phyloP scores from a whole-genome alignment of 1,140 invertebrate genomes.

The Paralvinella palmiformis region DNA sequence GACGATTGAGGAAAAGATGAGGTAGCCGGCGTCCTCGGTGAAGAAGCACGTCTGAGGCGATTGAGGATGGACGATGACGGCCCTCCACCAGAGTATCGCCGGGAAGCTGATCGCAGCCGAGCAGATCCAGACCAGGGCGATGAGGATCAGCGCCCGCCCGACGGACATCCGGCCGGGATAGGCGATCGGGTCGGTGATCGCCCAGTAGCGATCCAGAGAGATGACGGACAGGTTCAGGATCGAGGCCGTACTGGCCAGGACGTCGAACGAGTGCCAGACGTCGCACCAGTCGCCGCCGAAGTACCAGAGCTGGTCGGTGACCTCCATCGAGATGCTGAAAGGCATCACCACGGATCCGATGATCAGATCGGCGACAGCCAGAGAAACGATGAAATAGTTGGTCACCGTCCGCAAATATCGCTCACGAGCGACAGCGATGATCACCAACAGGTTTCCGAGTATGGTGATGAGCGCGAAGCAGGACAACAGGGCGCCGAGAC shows the following conservation, averaged over 20 bases:
- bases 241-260: constrained; percentile 50
- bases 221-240: constrained; percentile 53
- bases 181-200: constrained; percentile 48
- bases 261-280: constrained; percentile 51
- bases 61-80: background rate
- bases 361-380: constrained; percentile 78
- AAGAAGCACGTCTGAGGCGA: constrained; percentile 52
- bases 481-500: constrained; percentile 9
- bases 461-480: constrained; percentile 20
- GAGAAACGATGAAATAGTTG: constrained; percentile 88
- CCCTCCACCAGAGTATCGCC: constrained; percentile 86
- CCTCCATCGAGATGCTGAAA: constrained; percentile 41
- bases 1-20: constrained; percentile 67
- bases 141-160: constrained; percentile 77
- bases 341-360: constrained; percentile 46
- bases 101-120: constrained; percentile 95
- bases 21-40: constrained; percentile 82
- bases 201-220: constrained; percentile 51
- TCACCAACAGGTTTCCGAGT: constrained; percentile 85
- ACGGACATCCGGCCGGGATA: constrained; percentile 35
- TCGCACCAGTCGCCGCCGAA: constrained; percentile 47
- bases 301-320: constrained; percentile 38
- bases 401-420: constrained; percentile 82
- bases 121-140: constrained; percentile 85
- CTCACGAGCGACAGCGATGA: constrained; percentile 92